Percentiles rank a stretch among this genome's conserved stretches.
Evolutionary conservation across 1,140 invertebrate species (phyloP).

Genomic region (Apolygus lucorum): DNA sequence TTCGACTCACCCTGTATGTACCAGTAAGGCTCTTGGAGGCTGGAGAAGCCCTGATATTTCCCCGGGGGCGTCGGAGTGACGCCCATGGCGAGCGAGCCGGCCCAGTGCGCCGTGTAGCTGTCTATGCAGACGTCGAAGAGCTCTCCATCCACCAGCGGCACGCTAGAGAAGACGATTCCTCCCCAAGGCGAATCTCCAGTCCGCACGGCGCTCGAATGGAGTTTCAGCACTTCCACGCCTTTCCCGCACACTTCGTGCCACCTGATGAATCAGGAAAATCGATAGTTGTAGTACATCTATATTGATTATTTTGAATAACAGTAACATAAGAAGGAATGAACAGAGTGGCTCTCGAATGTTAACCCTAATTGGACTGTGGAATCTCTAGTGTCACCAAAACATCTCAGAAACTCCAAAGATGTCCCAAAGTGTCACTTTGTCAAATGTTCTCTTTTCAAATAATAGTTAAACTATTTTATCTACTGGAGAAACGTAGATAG

Average conservation of each 20-base stretch:
- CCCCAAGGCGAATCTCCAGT: slow-evolving; percentile 53
- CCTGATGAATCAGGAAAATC: slow-evolving; percentile 1
- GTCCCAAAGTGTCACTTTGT: too few relatives aligned
- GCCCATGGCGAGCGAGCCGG: slow-evolving; percentile 66
- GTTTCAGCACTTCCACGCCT: slow-evolving; percentile 46
- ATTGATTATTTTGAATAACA: too few relatives aligned
- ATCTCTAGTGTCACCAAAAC: too few relatives aligned
- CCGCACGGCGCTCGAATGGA: slow-evolving; percentile 48
- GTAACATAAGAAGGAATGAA: too few relatives aligned
- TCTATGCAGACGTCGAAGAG: slow-evolving; percentile 61
- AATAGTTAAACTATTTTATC: too few relatives aligned
- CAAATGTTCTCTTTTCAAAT: too few relatives aligned
- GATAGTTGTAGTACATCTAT: too few relatives aligned
- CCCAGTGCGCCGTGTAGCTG: slow-evolving; percentile 53
- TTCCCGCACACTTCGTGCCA: slow-evolving; percentile 24
- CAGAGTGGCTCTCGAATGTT: too few relatives aligned
- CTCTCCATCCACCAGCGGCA: slow-evolving; percentile 61
- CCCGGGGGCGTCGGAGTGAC: slow-evolving; percentile 48
- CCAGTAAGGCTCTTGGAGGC: slow-evolving; percentile 52
- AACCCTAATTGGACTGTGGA: too few relatives aligned
- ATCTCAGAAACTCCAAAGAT: too few relatives aligned
- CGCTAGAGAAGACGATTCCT: slow-evolving; percentile 63
- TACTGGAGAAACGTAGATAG: too few relatives aligned
- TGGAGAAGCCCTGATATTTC: slow-evolving; percentile 36
- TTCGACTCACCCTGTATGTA: slow-evolving; percentile 49